Conservation (phyloP, 2,797 vertebrate genomes). For the Ctenopoma multispine region DNA sequence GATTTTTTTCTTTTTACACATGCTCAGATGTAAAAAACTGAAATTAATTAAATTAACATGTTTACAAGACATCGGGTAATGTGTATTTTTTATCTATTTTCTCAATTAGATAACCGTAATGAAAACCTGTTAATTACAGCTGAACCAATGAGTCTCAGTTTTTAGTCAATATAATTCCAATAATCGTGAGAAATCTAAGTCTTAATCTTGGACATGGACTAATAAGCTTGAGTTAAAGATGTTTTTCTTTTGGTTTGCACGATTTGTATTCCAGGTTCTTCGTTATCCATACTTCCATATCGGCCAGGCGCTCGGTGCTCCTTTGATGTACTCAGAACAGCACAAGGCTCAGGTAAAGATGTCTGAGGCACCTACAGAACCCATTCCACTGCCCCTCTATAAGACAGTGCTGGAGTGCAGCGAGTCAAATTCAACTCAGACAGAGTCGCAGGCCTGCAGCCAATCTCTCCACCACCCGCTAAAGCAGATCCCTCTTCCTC, state of each 20-base stretch:
- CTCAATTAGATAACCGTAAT: no score
- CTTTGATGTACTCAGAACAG: conserved; percentile 81
- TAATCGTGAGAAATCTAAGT: neutral
- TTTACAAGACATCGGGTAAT: no score
- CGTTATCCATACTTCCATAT: conserved; percentile 93
- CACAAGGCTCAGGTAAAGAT: conserved; percentile 74
- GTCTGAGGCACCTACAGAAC: conserved; percentile 43
- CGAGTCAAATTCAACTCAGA: conserved; percentile 72
- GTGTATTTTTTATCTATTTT: no score
- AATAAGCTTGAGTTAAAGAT: neutral
- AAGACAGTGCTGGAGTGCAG: conserved; percentile 58
- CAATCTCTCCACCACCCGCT: conserved; percentile 83
- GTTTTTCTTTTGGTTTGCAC: neutral
- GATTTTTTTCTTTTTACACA: no score
- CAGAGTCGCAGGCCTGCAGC: conserved; percentile 69
- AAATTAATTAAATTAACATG: no score
- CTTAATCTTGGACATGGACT: neutral
- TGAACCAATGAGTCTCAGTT: neutral
- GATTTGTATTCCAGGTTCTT: conserved; percentile 83
- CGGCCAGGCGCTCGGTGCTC: conserved; percentile 87
- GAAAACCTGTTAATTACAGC: neutral
- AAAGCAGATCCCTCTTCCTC: conserved; percentile 84
- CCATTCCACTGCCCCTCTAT: conserved; percentile 66
- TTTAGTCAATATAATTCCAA: neutral
- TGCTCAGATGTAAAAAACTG: no score